These are phyloP conservation scores for Dorcus parallelipipedus DNA, from an alignment of 2,888 invertebrate species.

Conservation along the genomic window DNA sequence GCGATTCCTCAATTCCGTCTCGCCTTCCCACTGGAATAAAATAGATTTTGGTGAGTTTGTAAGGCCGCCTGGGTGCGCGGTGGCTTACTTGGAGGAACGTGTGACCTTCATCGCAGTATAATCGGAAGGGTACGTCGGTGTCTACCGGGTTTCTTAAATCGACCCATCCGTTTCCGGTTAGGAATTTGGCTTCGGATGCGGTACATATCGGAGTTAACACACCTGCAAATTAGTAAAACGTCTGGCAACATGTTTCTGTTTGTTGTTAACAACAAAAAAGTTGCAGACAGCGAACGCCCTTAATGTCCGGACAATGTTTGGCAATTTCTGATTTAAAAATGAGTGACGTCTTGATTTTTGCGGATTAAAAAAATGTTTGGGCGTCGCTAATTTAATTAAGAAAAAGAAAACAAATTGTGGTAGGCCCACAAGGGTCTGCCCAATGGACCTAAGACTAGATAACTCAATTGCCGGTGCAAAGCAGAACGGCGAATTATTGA, in stretches of 20 bases:
- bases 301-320: no score
- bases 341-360: no score
- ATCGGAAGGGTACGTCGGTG: conserved; percentile 74
- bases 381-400: not conserved
- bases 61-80: not conserved
- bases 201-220: conserved; percentile 80
- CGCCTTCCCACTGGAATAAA: conserved; percentile 75
- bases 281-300: no score
- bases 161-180: conserved; percentile 75
- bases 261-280: no score
- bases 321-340: no score
- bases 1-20: conserved; percentile 67
- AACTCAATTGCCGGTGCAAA: no score
- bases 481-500: conserved; percentile 4
- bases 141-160: conserved; percentile 75
- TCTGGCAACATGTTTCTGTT: no score
- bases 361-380: not conserved
- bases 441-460: no score
- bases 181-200: conserved; percentile 79
- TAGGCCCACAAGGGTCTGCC: no score
- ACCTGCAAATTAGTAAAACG: conserved; percentile 49
- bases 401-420: no score
- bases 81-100: conserved; percentile 72
- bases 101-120: conserved; percentile 77
- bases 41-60: not conserved